Evolutionary conservation across 2,888 invertebrate species (phyloP), one percentile per base, ranked within the genome.

Genomic region (Philereme transversata): DNA sequence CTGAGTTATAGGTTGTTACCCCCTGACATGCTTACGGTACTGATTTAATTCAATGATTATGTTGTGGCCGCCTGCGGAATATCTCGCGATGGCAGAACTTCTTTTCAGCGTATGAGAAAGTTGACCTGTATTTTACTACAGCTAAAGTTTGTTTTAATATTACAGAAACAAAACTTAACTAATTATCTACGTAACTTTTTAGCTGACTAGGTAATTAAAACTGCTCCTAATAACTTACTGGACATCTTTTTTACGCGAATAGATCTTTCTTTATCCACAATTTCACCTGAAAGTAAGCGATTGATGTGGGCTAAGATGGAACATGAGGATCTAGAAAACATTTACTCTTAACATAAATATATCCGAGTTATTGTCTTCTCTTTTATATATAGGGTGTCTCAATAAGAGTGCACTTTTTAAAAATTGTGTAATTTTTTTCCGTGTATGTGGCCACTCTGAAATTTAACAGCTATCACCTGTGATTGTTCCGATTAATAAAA

Each of bases 1-100:
- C 80, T 84, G 82, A 89, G 81, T 88, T 90, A 89, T 87, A 78
- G 82, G 77, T 84, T 82, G 83, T 83, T 85, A 79, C 81, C 79
- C 78, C 78, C 83, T 81, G 82, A 83, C 86, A 82, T 84, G 82
- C 83, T 83, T 78, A 79, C 82, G 79, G 79, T 82, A 80, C 84
- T 81, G 83, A 84, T 86, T 86, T 84, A 84, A 85, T 83, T 84
- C 80, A 84, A 86, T 84, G 82, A 84, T 80, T 76, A 77, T 74
- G 74, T 75, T 73, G 66, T 69, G 68, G 61, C 62, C 60, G 65
- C 62, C 62, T 57, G 60, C 35, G 51, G 65, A 62, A 67, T 60
- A 62, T 63, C 63, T 62, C 65, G 62, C 72, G 62, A 62, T 61
- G 62, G 54, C 58, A 56, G 59, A 52, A 62, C 48, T 64, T 48